Evolutionary conservation across 2,888 invertebrate genomes (phyloP).

Genomic region (Eledone cirrhosa): DNA sequence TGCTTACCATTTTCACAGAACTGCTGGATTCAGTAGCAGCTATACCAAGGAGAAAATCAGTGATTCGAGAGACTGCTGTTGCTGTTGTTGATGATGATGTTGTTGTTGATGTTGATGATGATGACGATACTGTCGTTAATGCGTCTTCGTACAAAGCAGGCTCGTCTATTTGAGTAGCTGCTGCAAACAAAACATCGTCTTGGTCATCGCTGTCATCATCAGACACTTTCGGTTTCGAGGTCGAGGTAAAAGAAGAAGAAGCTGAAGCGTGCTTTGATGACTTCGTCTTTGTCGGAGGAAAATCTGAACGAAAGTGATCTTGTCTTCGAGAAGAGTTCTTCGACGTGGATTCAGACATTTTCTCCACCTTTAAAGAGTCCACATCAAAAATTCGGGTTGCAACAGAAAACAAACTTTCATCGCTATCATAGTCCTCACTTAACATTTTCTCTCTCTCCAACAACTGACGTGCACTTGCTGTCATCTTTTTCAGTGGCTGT

Average conservation of each 20-base stretch:
- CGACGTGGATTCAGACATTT: not conserved
- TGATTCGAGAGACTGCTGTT: not conserved
- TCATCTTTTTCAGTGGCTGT: not conserved
- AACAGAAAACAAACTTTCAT: not conserved
- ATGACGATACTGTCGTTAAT: not conserved
- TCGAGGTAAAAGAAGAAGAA: not conserved
- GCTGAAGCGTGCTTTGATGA: not conserved
- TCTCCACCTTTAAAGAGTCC: not conserved
- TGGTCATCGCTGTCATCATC: not conserved
- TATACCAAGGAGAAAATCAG: not conserved
- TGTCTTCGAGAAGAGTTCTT: not conserved
- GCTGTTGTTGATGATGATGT: not conserved
- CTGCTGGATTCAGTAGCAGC: not conserved
- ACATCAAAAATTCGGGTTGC: not conserved
- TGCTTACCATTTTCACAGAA: not conserved
- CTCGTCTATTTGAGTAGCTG: not conserved
- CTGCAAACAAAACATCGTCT: not conserved
- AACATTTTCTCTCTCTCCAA: not conserved
- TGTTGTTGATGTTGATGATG: not conserved
- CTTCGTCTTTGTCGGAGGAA: not conserved
- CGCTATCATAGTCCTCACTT: not conserved
- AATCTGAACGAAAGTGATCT: not conserved
- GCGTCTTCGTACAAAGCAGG: not conserved
- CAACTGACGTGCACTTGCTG: not conserved
- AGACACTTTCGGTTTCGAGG: not conserved